These are phyloP conservation scores for Cydia strobilella DNA, from an alignment of 1,140 invertebrate genomes.

Conservation along the genomic window DNA sequence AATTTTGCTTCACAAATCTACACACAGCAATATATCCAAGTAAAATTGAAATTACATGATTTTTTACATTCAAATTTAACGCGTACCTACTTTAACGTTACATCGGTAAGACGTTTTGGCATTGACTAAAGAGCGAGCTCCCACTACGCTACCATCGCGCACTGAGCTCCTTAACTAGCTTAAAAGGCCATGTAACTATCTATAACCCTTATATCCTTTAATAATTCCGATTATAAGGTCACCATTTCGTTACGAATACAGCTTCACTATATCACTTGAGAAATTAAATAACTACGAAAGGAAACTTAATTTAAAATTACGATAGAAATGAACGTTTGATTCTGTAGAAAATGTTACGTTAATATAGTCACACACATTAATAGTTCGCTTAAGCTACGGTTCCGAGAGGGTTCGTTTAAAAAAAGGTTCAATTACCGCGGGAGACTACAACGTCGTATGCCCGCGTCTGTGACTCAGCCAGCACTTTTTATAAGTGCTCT, in stretches of 20 bases:
- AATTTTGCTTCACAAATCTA: slow-evolving; percentile 2
- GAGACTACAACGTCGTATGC: slow-evolving; percentile 3
- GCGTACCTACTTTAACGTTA: background rate
- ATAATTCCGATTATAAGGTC: slow-evolving; percentile 76
- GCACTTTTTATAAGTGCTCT: background rate
- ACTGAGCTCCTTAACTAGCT: slow-evolving; percentile 64
- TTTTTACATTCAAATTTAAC: background rate
- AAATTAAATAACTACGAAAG: slow-evolving; percentile 66
- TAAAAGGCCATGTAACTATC: slow-evolving; percentile 76
- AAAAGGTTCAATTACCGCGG: background rate
- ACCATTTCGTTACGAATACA: slow-evolving; percentile 69
- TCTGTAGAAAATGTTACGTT: slow-evolving; percentile 73
- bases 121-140: slow-evolving; percentile 47
- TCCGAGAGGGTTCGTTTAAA: slow-evolving; percentile 65
- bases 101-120: slow-evolving; percentile 11
- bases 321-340: slow-evolving; percentile 60
- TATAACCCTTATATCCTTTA: slow-evolving; percentile 75
- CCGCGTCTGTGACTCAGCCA: background rate
- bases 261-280: slow-evolving; percentile 74
- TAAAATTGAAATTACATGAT: slow-evolving; percentile 19
- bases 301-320: slow-evolving; percentile 59
- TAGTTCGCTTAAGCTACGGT: slow-evolving; percentile 67
- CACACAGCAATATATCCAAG: slow-evolving; percentile 13
- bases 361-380: slow-evolving; percentile 70
- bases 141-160: slow-evolving; percentile 61